Percentiles rank a stretch among this genome's conserved stretches.
Conservation (phyloP, 2,797 vertebrate genomes). For the Adrianichthys oophorus region DNA sequence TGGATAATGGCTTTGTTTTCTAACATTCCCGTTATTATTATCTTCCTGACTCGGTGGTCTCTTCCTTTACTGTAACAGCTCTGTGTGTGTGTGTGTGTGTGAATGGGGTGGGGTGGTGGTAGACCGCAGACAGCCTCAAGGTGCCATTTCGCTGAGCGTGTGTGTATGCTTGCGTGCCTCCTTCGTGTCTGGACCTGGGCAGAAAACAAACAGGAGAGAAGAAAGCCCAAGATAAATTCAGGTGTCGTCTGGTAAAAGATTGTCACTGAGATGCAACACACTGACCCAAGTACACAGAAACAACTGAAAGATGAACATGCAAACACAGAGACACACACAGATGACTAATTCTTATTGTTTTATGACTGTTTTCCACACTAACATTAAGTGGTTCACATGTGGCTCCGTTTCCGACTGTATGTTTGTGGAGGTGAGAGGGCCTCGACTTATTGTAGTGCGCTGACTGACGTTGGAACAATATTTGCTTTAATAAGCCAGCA, state of each 20-base stretch:
- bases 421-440: constrained; percentile 7
- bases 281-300: background rate
- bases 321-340: background rate
- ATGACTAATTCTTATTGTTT: constrained; percentile 5
- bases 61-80: constrained; percentile 55
- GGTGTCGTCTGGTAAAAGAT: constrained; percentile 55
- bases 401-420: constrained; percentile 11
- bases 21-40: constrained; percentile 45
- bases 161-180: constrained; percentile 37
- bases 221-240: constrained; percentile 50
- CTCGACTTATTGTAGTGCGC: constrained; percentile 21
- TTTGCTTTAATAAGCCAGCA: constrained; percentile 33
- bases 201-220: constrained; percentile 59
- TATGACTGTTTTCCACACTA: constrained; percentile 1
- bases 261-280: constrained; percentile 51
- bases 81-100: background rate
- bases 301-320: constrained; percentile 4
- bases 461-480: constrained; percentile 22
- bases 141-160: constrained; percentile 33
- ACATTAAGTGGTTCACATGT: constrained; percentile 4
- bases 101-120: constrained; percentile 45
- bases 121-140: constrained; percentile 68
- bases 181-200: constrained; percentile 70
- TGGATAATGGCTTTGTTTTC: constrained; percentile 38
- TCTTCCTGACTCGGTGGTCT: constrained; percentile 44